phyloP scores from a whole-genome alignment of 2,888 invertebrate species.

The Anodontia alba region DNA sequence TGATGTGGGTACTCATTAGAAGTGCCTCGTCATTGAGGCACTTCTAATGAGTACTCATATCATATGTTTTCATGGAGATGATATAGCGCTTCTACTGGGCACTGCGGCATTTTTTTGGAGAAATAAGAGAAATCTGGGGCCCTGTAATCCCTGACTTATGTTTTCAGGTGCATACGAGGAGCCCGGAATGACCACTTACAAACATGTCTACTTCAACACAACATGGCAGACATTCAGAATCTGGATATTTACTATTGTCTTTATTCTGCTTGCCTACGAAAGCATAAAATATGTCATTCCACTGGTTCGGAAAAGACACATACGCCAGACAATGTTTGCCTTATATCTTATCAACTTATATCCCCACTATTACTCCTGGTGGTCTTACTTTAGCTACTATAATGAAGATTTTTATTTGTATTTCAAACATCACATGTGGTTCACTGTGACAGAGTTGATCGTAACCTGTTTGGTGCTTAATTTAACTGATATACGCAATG shows the following conservation, averaged over 20 bases:
- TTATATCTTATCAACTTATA: conserved; percentile 81
- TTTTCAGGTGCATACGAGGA: conserved; percentile 81
- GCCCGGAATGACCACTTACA: conserved; percentile 81
- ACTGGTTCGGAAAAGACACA: conserved; percentile 63
- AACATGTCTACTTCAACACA: conserved; percentile 84
- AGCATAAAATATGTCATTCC: conserved; percentile 78
- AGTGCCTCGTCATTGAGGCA: too few relatives aligned
- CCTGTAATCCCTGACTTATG: background rate
- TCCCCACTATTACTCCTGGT: conserved; percentile 84
- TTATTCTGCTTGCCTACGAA: conserved; percentile 80
- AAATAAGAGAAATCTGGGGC: too few relatives aligned
- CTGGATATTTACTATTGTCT: conserved; percentile 80
- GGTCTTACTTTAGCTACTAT: conserved; percentile 83
- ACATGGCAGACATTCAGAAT: conserved; percentile 80
- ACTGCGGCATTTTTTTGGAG: too few relatives aligned
- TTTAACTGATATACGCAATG: conserved; percentile 74
- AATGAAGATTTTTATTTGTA: conserved; percentile 83
- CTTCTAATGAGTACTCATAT: too few relatives aligned
- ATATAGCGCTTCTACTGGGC: too few relatives aligned
- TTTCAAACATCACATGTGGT: conserved; percentile 82
- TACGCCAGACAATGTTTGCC: conserved; percentile 76
- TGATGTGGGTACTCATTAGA: too few relatives aligned
- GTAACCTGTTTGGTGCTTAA: conserved; percentile 80
- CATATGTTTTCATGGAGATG: too few relatives aligned
- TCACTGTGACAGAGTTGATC: conserved; percentile 81